These are phyloP conservation scores for Scotopteryx bipunctaria DNA, from an alignment of 2,888 invertebrate species.

Conservation along the genomic window DNA sequence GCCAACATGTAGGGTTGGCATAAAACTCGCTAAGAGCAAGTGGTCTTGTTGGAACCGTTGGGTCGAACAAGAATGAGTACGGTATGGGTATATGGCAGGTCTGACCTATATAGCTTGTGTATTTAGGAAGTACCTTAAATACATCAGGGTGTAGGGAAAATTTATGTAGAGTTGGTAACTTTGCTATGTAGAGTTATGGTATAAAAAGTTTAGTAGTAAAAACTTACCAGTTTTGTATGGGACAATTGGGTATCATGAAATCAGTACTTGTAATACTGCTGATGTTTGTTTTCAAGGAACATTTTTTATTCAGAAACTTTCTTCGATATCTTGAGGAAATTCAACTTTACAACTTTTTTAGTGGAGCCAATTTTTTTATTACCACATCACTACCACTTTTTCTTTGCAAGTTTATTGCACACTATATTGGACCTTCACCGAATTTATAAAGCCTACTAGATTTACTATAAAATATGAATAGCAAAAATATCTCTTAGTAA, in stretches of 20 bases:
- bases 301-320: conserved; percentile 28
- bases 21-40: conserved; percentile 53
- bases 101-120: conserved; percentile 50
- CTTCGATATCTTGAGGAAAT: conserved; percentile 17
- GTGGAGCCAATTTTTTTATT: conserved; percentile 19
- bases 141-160: conserved; percentile 32
- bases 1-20: conserved; percentile 77
- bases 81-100: conserved; percentile 47
- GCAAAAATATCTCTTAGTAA: conserved; percentile 18
- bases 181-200: conserved; percentile 34
- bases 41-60: conserved; percentile 72
- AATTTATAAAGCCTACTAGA: not conserved
- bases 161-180: conserved; percentile 34
- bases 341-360: conserved; percentile 29
- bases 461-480: not conserved
- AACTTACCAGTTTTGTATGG: conserved; percentile 41
- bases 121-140: conserved; percentile 45
- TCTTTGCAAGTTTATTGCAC: not conserved
- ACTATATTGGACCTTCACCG: not conserved
- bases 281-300: conserved; percentile 31
- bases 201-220: conserved; percentile 38
- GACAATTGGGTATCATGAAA: conserved; percentile 40
- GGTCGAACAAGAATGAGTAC: conserved; percentile 63
- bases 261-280: conserved; percentile 34
- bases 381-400: conserved; percentile 25